Percentiles rank a stretch among this genome's conserved stretches.
These are phyloP conservation scores for Eucera pruinosa DNA, from an alignment of 2,888 invertebrate genomes.

Conservation along the genomic window DNA sequence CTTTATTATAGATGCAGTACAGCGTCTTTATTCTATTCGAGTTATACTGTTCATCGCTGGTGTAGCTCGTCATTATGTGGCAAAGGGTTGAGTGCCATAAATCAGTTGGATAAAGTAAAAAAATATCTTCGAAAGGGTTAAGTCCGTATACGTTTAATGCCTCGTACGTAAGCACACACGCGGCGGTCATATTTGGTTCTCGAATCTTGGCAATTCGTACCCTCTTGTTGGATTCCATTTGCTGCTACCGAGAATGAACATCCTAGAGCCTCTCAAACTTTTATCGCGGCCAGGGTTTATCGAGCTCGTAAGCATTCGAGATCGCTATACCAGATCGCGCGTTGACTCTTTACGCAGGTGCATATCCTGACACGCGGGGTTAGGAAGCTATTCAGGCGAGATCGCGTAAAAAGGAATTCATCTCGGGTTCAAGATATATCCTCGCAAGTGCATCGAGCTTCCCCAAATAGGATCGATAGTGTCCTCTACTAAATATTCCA, in stretches of 20 bases:
- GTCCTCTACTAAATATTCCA: too few species aligned
- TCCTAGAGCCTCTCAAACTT: neutral
- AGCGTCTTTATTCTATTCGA: too few species aligned
- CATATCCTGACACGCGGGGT: neutral
- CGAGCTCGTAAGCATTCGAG: constrained; percentile 15
- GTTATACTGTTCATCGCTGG: too few species aligned
- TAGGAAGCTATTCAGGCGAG: constrained; percentile 6
- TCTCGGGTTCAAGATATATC: neutral
- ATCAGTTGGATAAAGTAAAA: too few species aligned
- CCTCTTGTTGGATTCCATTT: neutral
- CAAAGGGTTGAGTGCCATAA: too few species aligned
- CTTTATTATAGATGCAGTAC: too few species aligned
- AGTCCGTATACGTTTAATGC: too few species aligned
- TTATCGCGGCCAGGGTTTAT: constrained; percentile 7
- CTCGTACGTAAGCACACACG: neutral
- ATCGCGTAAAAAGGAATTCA: constrained; percentile 11
- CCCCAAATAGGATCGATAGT: too few species aligned
- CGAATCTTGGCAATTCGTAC: neutral
- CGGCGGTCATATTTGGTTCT: neutral
- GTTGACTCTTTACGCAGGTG: neutral
- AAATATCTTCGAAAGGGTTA: too few species aligned
- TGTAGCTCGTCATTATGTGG: too few species aligned
- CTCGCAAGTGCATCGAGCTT: neutral
- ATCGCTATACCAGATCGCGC: too few species aligned
- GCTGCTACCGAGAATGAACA: too few species aligned